Base-by-base conservation (phyloP, 2,113 vertebrate species). In the Gnathonemus echidnorhynchus region DNA sequence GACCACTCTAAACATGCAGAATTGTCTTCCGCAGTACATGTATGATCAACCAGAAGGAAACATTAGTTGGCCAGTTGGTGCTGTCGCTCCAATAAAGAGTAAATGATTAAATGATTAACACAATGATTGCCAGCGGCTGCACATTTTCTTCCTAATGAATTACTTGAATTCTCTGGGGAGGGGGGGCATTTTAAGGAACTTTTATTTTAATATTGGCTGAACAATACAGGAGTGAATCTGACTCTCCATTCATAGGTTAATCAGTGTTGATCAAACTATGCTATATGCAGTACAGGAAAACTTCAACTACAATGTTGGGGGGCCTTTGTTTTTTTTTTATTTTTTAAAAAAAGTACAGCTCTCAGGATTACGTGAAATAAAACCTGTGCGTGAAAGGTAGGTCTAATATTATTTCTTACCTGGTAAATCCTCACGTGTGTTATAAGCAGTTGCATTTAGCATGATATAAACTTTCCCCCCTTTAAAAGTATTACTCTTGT, bases 91-190 rank as follows among this genome's bases (percentile, higher is more conserved):
- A 95, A 95, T 95, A 95, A 95, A 95, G 93, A 90, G 93, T 93
- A 92, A 95, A 94, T 94, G 93, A 95, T 95, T 93, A 92, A 95
- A 94, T 93, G 92, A 95, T 95, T 95, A 95, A 95, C 95, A 94
- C 90, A 94, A 91, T 85, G 87, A 89, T 74, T 84, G 74, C 74
- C 62, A 89, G 52, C 92, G 88, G 87, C 53, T 92, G 89, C 39
- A 62, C 49, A 89, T 83, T 56, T 83, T 83, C 35, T 56, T 83
- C 31, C 31, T 77, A 48, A 85, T 46, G 83, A 85, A 27, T 9
- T 45, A 48, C 45, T 80, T 80, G n/a, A 35, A 39, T 80, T 31
- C n/a, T 31, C 10, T 11, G 62, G 62, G n/a, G 62, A 0, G 24
- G 24, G 19, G 9, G 31, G 5, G 21, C 31, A 77, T 31, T 39